A percentile compares a stretch with the other conserved stretches of the same genome.
phyloP scores from a whole-genome alignment of 2,113 vertebrate genomes.

The Trinectes maculatus region DNA sequence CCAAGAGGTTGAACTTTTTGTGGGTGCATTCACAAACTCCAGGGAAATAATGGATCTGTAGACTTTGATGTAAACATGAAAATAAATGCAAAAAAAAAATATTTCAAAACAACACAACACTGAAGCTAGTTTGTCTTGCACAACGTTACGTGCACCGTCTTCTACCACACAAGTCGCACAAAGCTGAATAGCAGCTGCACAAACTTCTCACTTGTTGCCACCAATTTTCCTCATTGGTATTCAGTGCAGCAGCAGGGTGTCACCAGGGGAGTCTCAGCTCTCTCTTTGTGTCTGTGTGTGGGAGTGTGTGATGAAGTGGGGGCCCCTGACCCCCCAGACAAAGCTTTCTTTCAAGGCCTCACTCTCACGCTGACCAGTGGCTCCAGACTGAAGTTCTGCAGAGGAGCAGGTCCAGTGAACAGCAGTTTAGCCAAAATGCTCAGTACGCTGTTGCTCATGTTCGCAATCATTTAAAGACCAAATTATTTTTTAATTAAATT shows the following conservation, averaged over 20 bases:
- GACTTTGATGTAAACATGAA: too few relatives aligned
- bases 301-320: constrained; percentile 7
- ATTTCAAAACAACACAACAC: too few relatives aligned
- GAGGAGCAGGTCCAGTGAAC: not conserved
- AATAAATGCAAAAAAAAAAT: too few relatives aligned
- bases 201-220: constrained; percentile 41
- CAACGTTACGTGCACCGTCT: not conserved
- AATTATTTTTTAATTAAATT: constrained; percentile 16
- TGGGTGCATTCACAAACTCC: too few relatives aligned
- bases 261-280: constrained; percentile 22
- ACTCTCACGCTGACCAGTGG: not conserved
- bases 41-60: too few relatives aligned
- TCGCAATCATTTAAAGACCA: constrained; percentile 6
- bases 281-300: constrained; percentile 35
- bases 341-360: constrained; percentile 65
- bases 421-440: constrained; percentile 11
- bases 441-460: not conserved
- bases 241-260: constrained; percentile 49
- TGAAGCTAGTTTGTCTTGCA: not conserved
- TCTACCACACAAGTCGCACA: not conserved
- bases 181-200: constrained; percentile 41
- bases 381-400: constrained; percentile 17
- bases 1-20: too few relatives aligned
- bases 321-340: constrained; percentile 57
- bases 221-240: constrained; percentile 56